Percentiles rank a stretch among this genome's conserved stretches.
Conservation (phyloP, 1,140 invertebrate species). For the Cheumatopsyche charites region DNA sequence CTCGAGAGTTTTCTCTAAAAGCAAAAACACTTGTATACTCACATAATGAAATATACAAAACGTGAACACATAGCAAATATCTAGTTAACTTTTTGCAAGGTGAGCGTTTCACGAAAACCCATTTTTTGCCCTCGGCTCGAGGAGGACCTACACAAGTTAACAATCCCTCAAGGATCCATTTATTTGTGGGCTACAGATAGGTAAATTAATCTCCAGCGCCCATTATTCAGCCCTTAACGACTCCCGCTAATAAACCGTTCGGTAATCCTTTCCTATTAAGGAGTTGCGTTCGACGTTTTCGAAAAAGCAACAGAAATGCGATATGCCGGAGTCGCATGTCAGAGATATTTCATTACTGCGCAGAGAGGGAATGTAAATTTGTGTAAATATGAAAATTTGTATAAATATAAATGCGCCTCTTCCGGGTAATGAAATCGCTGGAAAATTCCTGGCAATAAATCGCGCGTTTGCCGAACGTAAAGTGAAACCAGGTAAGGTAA, state of each 20-base stretch:
- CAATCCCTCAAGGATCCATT: conserved; percentile 43
- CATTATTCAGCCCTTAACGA: conserved; percentile 43
- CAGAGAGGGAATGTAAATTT: neutral
- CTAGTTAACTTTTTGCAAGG: too few relatives aligned
- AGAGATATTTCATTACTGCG: neutral
- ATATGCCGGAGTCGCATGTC: neutral
- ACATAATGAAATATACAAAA: too few relatives aligned
- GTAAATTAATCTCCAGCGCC: conserved; percentile 43
- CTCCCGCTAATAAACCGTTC: conserved; percentile 35
- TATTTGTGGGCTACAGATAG: conserved; percentile 34
- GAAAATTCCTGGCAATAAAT: neutral
- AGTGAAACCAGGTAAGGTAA: too few relatives aligned
- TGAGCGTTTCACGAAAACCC: too few relatives aligned
- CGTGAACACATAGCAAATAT: too few relatives aligned
- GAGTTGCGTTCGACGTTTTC: conserved; percentile 17
- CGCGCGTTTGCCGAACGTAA: too few relatives aligned
- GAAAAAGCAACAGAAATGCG: neutral
- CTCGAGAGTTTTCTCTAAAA: too few relatives aligned
- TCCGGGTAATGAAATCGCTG: neutral
- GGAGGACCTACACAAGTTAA: conserved; percentile 1
- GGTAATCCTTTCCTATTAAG: conserved; percentile 40
- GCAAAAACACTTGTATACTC: too few relatives aligned
- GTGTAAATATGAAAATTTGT: neutral
- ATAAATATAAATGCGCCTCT: neutral
- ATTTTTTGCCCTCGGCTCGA: too few relatives aligned